phyloP scores from a whole-genome alignment of 2,113 vertebrate genomes.

The Ochotona curzoniae region DNA sequence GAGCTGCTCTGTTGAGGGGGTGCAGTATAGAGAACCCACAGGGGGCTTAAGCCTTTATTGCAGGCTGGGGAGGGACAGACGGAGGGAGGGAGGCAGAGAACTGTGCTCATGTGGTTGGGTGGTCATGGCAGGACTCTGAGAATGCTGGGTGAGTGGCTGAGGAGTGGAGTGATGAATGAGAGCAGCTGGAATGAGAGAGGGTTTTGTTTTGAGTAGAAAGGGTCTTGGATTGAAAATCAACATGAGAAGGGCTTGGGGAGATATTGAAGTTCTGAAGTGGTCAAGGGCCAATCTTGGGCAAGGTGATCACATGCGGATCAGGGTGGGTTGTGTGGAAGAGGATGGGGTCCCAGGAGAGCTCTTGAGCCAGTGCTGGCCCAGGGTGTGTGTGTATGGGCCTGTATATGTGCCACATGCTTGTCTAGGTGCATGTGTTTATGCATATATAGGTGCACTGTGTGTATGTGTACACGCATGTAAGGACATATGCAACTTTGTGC shows the following conservation, averaged over 20 bases:
- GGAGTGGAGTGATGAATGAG: neutral
- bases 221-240: neutral
- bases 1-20: neutral
- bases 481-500: no score
- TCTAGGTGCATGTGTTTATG: neutral
- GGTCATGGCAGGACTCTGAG: neutral
- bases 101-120: no score
- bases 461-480: neutral
- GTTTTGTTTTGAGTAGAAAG: neutral
- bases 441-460: neutral
- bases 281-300: neutral
- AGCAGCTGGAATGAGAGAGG: neutral
- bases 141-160: neutral
- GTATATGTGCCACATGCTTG: neutral
- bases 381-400: neutral
- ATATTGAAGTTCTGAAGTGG: neutral
- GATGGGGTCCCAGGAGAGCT: no score
- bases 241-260: neutral
- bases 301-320: neutral
- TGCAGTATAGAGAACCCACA: neutral
- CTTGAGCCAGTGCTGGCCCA: neutral
- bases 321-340: neutral
- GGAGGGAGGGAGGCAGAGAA: neutral
- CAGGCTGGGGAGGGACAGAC: neutral
- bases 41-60: neutral